Evolutionary conservation across 2,113 vertebrate genomes (phyloP), one percentile per base, ranked within the genome.

Genomic region (Ceyx margarethae): DNA sequence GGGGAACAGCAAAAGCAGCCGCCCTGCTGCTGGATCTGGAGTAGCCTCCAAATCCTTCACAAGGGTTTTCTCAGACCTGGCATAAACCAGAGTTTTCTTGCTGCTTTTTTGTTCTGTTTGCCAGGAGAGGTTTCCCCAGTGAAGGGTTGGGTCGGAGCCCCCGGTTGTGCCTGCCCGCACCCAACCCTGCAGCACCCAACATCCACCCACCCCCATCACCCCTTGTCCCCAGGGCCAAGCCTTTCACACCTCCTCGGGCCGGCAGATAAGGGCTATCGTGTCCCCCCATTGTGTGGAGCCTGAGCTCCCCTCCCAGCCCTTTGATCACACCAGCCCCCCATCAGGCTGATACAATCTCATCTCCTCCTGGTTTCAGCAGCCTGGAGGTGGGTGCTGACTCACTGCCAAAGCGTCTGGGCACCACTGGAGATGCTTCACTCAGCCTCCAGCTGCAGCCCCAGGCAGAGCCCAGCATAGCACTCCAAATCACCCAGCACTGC

Each of bases 271-370:
- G 37, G 80, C 90, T 94, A 86, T 95, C 82, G 0, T 29, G 57
- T 69, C 57, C 64, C 57, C 2, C 6, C 89, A 96, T 94, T 96
- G 96, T 96, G 87, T 88, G 62, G 89, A 68, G 89, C 76, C 56
- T 13, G 51, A 85, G 71, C 72, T 78, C 18, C 29, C 61, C 78
- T 79, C 65, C 29, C n/a, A 6, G 74, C 48, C 90, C 94, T 96
- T 96, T 96, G 96, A 96, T 96, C 95, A 81, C 28, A 0, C n/a
- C 90, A 93, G 48, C 53, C 76, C 83, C 77, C 62, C 88, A 90
- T 75, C 74, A 75, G 37, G 64, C 90, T 91, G 95, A 96, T 95
- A 91, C 62, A 9, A 94, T 96, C 96, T 94, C 9, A 15, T 88
- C 86, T 66, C 60, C 87, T 95, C 48, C 56, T 40, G 86, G 90